Percentiles rank a stretch among this genome's conserved stretches.
These are phyloP conservation scores for Icerya purchasi DNA, from an alignment of 2,888 invertebrate species.

Conservation along the genomic window DNA sequence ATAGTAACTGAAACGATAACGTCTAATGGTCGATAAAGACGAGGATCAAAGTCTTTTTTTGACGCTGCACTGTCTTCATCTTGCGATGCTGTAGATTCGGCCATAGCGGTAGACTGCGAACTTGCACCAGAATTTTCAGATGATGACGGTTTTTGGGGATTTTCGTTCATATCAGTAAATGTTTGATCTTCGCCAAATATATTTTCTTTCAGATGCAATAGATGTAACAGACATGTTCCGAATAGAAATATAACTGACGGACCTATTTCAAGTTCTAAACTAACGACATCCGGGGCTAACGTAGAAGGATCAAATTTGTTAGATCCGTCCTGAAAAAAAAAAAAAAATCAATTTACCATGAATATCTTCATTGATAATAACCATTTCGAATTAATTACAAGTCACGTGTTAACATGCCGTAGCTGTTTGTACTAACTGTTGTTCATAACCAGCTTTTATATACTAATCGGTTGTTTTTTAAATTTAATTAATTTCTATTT, in stretches of 20 bases:
- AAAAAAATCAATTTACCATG: background rate
- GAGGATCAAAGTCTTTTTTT: conserved; percentile 37
- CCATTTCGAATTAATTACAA: background rate
- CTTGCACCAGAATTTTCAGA: conserved; percentile 1
- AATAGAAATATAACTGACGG: conserved; percentile 79
- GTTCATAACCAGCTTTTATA: no score
- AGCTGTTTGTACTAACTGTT: no score
- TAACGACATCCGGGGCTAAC: conserved; percentile 69
- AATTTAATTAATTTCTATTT: no score
- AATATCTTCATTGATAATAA: background rate
- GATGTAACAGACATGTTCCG: conserved; percentile 72
- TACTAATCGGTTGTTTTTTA: no score
- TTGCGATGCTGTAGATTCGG: conserved; percentile 25
- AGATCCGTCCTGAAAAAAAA: conserved; percentile 26
- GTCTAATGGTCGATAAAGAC: conserved; percentile 70
- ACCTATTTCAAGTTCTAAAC: conserved; percentile 80
- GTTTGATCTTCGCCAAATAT: conserved; percentile 91
- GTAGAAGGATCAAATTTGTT: conserved; percentile 71
- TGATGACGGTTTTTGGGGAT: conserved; percentile 16
- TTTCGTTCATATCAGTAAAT: conserved; percentile 63
- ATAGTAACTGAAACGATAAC: conserved; percentile 81
- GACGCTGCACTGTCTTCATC: conserved; percentile 15
- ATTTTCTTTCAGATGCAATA: conserved; percentile 83
- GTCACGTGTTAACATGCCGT: no score
- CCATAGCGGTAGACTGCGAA: conserved; percentile 13